These are phyloP conservation scores for Rhinichthys osculus DNA, from an alignment of 2,797 vertebrate species.

Conservation along the genomic window DNA sequence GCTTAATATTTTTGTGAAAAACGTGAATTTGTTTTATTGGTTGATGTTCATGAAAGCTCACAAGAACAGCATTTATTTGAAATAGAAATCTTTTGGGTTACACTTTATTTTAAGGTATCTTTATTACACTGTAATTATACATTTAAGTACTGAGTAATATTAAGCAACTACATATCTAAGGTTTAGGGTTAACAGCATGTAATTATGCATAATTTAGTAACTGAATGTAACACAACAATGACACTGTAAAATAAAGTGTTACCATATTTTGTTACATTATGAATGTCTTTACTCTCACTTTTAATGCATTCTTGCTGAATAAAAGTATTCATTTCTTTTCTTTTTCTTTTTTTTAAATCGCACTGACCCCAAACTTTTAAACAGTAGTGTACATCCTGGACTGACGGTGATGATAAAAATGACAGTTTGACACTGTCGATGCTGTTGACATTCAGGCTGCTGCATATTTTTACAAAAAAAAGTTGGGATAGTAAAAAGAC, in stretches of 20 bases:
- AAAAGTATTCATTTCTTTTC: neutral
- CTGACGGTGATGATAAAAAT: neutral
- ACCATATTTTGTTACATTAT: neutral
- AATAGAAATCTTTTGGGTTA: neutral
- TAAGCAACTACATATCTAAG: no score
- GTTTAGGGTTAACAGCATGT: no score
- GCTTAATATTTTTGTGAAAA: neutral
- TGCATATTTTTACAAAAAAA: neutral
- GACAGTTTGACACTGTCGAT: neutral
- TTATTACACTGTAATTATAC: no score
- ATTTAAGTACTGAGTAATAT: no score
- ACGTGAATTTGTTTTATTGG: no score
- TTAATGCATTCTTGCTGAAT: neutral
- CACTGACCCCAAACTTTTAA: neutral
- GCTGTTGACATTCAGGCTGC: neutral
- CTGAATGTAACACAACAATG: no score
- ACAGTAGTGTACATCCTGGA: no score
- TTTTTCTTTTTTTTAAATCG: no score
- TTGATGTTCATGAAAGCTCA: neutral
- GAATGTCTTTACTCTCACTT: neutral
- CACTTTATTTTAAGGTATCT: no score
- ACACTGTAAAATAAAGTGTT: no score
- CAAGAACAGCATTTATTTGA: neutral
- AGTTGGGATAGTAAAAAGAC: neutral
- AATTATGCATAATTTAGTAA: no score